A percentile compares a stretch with the other conserved stretches of the same genome.
phyloP scores from a whole-genome alignment of 1,140 invertebrate genomes.

The Trichonephila clavipes region DNA sequence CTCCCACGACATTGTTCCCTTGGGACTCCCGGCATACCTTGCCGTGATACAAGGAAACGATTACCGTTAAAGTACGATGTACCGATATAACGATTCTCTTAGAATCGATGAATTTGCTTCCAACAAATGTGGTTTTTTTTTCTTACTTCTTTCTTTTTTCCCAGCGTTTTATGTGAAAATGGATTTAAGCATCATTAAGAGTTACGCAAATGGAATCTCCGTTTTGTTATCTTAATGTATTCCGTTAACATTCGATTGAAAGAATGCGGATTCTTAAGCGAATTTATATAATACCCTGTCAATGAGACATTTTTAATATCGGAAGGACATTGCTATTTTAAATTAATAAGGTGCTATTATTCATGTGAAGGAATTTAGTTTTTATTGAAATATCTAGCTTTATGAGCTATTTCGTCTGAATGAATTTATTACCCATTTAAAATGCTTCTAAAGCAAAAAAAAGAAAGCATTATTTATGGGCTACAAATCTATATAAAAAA shows the following conservation, averaged over 20 bases:
- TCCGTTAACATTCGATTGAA: not conserved
- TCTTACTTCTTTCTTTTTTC: not conserved
- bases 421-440: too few relatives aligned
- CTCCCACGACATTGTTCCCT: not conserved
- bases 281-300: not conserved
- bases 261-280: not conserved
- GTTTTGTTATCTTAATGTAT: not conserved
- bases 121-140: not conserved
- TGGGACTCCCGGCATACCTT: not conserved
- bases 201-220: not conserved
- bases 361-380: too few relatives aligned
- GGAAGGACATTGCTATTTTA: too few relatives aligned
- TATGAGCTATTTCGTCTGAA: too few relatives aligned
- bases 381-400: too few relatives aligned
- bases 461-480: too few relatives aligned
- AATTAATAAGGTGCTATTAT: too few relatives aligned
- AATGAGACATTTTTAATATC: too few relatives aligned
- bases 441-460: too few relatives aligned
- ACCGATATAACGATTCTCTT: not conserved
- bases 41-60: not conserved
- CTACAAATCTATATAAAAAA: too few relatives aligned
- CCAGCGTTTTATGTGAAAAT: not conserved
- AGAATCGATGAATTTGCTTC: not conserved
- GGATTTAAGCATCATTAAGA: not conserved
- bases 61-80: not conserved